Conservation (phyloP, 2,113 vertebrate genomes). For the Ictalurus furcatus region DNA sequence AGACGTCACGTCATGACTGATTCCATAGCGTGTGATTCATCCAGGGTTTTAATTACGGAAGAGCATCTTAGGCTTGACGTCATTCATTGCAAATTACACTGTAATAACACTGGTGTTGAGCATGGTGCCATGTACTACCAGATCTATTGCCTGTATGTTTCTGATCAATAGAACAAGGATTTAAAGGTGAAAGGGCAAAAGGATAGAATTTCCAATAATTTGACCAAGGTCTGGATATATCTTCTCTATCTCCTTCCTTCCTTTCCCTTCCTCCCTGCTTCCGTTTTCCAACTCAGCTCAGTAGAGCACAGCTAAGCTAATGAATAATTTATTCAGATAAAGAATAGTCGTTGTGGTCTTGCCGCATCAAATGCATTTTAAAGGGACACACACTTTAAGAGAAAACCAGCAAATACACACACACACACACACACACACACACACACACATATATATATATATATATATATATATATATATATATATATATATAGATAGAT, state of each 20-base stretch:
- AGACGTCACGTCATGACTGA: slow-evolving; percentile 13
- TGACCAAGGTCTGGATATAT: slow-evolving; percentile 18
- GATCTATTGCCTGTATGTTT: neutral
- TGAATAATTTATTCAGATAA: slow-evolving; percentile 74
- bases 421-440: too few relatives aligned
- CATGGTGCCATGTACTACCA: neutral
- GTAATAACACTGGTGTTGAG: neutral
- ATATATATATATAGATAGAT: neutral
- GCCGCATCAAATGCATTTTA: slow-evolving; percentile 61
- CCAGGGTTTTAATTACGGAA: neutral
- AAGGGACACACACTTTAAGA: slow-evolving; percentile 50
- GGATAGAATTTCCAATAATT: slow-evolving; percentile 18
- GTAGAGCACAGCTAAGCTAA: slow-evolving; percentile 47
- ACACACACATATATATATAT: too few relatives aligned
- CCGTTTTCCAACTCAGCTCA: slow-evolving; percentile 60
- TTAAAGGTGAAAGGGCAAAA: slow-evolving; percentile 35
- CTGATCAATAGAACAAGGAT: slow-evolving; percentile 23
- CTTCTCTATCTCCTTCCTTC: slow-evolving; percentile 15
- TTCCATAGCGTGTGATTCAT: slow-evolving; percentile 6
- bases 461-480: too few relatives aligned
- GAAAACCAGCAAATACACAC: neutral
- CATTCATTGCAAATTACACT: neutral
- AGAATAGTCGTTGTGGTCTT: slow-evolving; percentile 57
- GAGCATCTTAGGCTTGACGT: neutral
- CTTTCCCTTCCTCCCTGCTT: neutral